Base-by-base conservation (phyloP, 1,140 invertebrate genomes). In the Anagrus nilaparvatae region DNA sequence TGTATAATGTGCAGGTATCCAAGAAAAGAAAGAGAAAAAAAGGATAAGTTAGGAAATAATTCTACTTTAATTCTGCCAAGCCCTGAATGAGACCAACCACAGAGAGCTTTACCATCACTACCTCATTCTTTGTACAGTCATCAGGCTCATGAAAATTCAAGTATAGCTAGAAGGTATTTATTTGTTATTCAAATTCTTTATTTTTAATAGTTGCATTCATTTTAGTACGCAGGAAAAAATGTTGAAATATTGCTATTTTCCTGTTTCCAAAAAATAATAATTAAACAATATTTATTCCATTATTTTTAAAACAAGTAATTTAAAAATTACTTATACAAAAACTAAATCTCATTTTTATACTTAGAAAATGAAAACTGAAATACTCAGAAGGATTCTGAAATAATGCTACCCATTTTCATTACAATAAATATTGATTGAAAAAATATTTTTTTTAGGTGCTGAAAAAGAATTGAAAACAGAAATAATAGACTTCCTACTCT, bases 1-100 rank as follows among this genome's bases (percentile, higher is more conserved):
- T 96, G 92, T 65, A 79, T 89, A 8, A 91, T 95, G 81, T 96
- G 92, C 65, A 79, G 75, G 39, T 47, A 53, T 49, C 50, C 53
- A 13, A 52, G 39, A 10, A 63, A 62, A 36, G 58, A 61, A 32
- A 63, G 56, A 29, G 62, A 65, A 23, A 63, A 41, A 28, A 57
- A 58, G 41, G 63, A 66, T 5, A 65, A 59, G 37, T 52, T n/a
- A n/a, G n/a, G n/a, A n/a, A 52, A 44, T 40, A 64, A 63, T 38
- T 41, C 61, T n/a, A 56, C 54, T 34, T 44, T 63, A 14, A 67
- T 65, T 43, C 56, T 65, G 39, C 61, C 62, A n/a, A 66, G 60
- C 47, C 62, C 59, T 3, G 60, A 61, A 27, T 55, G 54, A 16
- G 61, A 61, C 40, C n/a, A n/a, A n/a, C n/a, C n/a, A n/a, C 63